Percentiles rank a stretch among this genome's conserved stretches.
These are phyloP conservation scores for Dermolepida albohirtum DNA, from an alignment of 2,888 invertebrate genomes.

Conservation along the genomic window DNA sequence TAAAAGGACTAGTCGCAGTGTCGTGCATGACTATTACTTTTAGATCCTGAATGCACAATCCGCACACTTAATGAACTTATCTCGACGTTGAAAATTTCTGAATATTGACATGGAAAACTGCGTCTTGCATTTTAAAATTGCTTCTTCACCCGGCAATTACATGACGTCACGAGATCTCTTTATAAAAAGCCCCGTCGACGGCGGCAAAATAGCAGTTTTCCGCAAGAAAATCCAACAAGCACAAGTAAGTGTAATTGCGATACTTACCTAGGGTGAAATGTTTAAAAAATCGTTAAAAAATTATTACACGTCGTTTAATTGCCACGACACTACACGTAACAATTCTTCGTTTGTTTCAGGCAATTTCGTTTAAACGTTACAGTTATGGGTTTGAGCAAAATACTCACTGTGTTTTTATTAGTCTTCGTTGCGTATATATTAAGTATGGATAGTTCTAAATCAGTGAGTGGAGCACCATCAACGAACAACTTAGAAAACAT, in stretches of 20 bases:
- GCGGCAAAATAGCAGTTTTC: constrained; percentile 31
- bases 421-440: constrained; percentile 10
- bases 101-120: constrained; percentile 39
- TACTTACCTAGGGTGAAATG: constrained; percentile 1
- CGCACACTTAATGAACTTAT: constrained; percentile 24
- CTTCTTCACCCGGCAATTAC: constrained; percentile 22
- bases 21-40: constrained; percentile 1
- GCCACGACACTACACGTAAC: neutral
- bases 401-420: constrained; percentile 5
- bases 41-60: neutral
- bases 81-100: constrained; percentile 27
- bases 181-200: constrained; percentile 12
- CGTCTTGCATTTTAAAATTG: constrained; percentile 39
- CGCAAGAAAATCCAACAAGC: constrained; percentile 22
- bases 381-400: constrained; percentile 8
- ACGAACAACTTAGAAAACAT: constrained; percentile 45
- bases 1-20: neutral
- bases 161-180: constrained; percentile 29
- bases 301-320: neutral
- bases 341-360: constrained; percentile 3
- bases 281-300: neutral
- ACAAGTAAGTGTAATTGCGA: constrained; percentile 25
- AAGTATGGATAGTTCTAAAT: constrained; percentile 4
- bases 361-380: neutral
- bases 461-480: constrained; percentile 45